phyloP scores from a whole-genome alignment of 92 coral and sea anemone genomes.

The Meandrina meandrites region DNA sequence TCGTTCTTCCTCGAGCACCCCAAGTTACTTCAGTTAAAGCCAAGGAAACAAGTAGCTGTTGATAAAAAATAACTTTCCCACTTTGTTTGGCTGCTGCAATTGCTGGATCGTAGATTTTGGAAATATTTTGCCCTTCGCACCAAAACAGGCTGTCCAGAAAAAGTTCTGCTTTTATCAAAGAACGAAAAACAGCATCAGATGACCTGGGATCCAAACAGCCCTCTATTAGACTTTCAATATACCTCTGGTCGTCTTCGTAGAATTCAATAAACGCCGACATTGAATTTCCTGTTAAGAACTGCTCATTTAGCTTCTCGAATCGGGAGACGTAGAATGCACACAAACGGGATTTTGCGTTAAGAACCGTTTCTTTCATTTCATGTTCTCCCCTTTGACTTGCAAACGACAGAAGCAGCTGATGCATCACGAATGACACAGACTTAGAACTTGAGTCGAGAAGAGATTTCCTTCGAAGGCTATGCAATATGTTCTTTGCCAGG shows the following conservation, averaged over 20 bases:
- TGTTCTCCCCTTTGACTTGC: conserved; percentile 28
- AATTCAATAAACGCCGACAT: too few species aligned
- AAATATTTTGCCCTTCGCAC: not conserved
- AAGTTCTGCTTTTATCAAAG: not conserved
- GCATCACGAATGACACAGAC: not conserved
- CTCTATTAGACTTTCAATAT: not conserved
- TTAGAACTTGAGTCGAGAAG: too few species aligned
- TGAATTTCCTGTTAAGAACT: too few species aligned
- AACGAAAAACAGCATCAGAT: too few species aligned
- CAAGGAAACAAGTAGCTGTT: not conserved
- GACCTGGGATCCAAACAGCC: not conserved
- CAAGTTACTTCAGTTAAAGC: too few species aligned
- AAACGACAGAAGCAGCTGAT: conserved; percentile 1
- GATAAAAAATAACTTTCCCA: not conserved
- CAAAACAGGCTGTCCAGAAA: not conserved
- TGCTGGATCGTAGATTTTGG: not conserved
- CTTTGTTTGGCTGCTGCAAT: not conserved
- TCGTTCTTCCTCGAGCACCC: not conserved
- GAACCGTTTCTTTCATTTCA: too few species aligned
- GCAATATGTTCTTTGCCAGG: too few species aligned
- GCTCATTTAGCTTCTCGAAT: too few species aligned
- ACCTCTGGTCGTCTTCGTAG: not conserved
- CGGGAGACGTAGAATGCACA: too few species aligned
- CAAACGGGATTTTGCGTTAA: too few species aligned
- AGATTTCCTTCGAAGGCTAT: too few species aligned